Evolutionary conservation across 2,797 vertebrate genomes (phyloP), one percentile per base, ranked within the genome.

Genomic region (Clangula hyemalis): DNA sequence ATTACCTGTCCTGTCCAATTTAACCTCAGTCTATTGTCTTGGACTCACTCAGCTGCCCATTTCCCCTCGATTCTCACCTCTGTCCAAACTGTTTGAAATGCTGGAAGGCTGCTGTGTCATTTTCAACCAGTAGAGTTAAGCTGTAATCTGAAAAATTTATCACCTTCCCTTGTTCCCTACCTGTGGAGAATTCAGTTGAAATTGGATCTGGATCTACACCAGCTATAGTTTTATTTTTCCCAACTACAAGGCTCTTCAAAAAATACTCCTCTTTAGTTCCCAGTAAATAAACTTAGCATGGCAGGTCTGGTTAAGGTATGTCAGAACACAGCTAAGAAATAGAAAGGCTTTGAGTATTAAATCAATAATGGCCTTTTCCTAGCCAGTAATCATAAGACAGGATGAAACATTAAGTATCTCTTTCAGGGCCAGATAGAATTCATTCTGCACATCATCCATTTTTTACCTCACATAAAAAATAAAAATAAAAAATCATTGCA

Each of bases 291-390:
- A 74, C 69, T 56, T 92, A 90, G 51, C 51, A 73, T 92, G 94
- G 71, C 86, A 95, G 80, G 49, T 93, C 90, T 94, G 62, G 57
- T 89, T 95, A 93, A 94, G 82, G 66, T 94, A 77, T 69, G 69
- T 90, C 56, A 88, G 93, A 93, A 94, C 83, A 80, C 49, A 87
- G 89, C 77, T 93, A 75, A 94, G 89, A 96, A 96, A 95, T 82
- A 94, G 89, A 94, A 91, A 73, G 49, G 38, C 36, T 87, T 85
- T 92, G 58, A 94, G 80, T 97, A 62, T 87, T 95, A 97, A 97
- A 97, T 97, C 94, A 95, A 92, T 95, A 95, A 85, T 49, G 45
- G 56, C 74, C 96, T 96, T 97, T 93, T 91, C 68, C 73, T 77
- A 72, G 49, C 70, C 76, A 93, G 57, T 87, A 93, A 96, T 93